Percentiles rank a stretch among this genome's conserved stretches.
Conservation (phyloP, 35 echinoderm and acorn worm species). For the Diadema setosum region DNA sequence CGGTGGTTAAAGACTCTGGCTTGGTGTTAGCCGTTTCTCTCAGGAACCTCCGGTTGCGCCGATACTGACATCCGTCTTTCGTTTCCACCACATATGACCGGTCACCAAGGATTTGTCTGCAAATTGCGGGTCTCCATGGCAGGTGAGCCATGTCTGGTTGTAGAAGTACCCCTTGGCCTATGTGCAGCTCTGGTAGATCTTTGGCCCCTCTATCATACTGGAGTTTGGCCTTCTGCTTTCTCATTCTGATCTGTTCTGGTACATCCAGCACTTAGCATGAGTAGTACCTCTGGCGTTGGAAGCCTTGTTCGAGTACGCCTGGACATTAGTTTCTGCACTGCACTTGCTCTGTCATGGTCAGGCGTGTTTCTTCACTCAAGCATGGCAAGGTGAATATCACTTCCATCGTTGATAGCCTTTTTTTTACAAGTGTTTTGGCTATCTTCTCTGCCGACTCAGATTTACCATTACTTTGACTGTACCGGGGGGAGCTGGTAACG, state of each 20-base stretch:
- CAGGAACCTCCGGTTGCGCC: constrained; percentile 38
- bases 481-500: constrained; percentile 18
- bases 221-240: constrained; percentile 55
- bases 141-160: constrained; percentile 35
- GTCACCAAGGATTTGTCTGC: constrained; percentile 20
- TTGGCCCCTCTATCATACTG: constrained; percentile 68
- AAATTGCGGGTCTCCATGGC: constrained; percentile 31
- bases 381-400: constrained; percentile 43
- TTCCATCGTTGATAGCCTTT: constrained; percentile 40
- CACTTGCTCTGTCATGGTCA: constrained; percentile 37
- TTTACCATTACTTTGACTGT: constrained; percentile 75
- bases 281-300: constrained; percentile 45
- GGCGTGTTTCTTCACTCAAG: constrained; percentile 75
- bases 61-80: constrained; percentile 16
- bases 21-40: not conserved
- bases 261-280: constrained; percentile 47
- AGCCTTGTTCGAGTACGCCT: constrained; percentile 41
- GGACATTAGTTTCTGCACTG: constrained; percentile 72
- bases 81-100: constrained; percentile 58
- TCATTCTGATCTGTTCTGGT: constrained; percentile 44
- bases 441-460: constrained; percentile 57
- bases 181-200: constrained; percentile 61
- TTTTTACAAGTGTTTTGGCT: constrained; percentile 61
- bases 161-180: constrained; percentile 54
- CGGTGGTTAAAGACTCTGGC: not conserved